Conservation (phyloP, 2,113 vertebrate genomes). For the Hiodon tergisus region DNA sequence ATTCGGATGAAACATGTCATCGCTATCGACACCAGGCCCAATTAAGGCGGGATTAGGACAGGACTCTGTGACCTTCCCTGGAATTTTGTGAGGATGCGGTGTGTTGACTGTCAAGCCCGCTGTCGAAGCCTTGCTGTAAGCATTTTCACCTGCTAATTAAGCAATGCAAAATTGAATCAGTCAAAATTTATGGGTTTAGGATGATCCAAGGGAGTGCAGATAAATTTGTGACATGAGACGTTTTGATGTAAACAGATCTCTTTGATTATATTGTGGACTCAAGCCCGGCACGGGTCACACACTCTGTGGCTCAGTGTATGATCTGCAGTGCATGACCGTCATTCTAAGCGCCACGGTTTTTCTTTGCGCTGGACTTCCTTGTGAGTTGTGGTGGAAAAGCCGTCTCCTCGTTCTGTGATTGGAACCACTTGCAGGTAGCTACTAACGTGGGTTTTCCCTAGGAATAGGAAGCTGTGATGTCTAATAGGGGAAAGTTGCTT, state of each 20-base stretch:
- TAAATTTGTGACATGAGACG: constrained; percentile 52
- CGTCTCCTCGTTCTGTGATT: neutral
- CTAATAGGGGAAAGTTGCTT: neutral
- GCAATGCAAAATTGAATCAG: constrained; percentile 20
- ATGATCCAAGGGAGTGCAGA: constrained; percentile 28
- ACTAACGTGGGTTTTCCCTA: neutral
- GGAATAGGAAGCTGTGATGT: neutral
- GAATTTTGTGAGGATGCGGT: constrained; percentile 61
- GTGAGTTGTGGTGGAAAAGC: neutral
- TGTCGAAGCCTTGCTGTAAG: constrained; percentile 60
- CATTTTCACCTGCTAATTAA: constrained; percentile 76
- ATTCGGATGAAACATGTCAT: constrained; percentile 67
- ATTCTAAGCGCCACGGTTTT: neutral
- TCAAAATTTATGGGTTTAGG: constrained; percentile 10
- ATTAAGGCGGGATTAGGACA: constrained; percentile 71
- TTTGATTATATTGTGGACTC: constrained; percentile 42
- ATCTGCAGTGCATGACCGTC: constrained; percentile 9
- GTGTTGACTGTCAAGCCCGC: constrained; percentile 63
- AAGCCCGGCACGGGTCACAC: constrained; percentile 36
- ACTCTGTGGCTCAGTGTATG: constrained; percentile 8
- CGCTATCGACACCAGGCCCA: constrained; percentile 61
- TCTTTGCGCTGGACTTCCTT: constrained; percentile 1
- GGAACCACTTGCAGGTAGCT: neutral
- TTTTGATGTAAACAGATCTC: constrained; percentile 66
- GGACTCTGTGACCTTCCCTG: constrained; percentile 69